Evolutionary conservation across 2,113 vertebrate species (phyloP).

Genomic region (Vimba vimba): DNA sequence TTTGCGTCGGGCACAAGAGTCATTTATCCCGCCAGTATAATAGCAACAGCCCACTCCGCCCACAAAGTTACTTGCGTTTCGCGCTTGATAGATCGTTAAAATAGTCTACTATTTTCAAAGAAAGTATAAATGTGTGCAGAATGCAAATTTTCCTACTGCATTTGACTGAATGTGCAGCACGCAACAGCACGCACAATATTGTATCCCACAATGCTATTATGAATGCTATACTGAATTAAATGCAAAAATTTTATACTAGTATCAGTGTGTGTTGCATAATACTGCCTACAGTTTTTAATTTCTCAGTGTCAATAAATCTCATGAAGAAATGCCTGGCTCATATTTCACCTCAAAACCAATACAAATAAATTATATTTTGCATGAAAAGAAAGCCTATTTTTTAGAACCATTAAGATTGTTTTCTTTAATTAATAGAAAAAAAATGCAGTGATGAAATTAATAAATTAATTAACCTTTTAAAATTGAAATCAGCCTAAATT

Average conservation of each 20-base stretch:
- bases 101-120: background rate
- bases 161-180: background rate
- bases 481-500: background rate
- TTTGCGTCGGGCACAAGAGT: too few species aligned
- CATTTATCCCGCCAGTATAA: too few species aligned
- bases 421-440: background rate
- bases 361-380: background rate
- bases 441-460: background rate
- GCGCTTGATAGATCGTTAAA: too few species aligned
- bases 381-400: background rate
- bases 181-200: background rate
- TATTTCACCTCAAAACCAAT: background rate
- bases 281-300: too few species aligned
- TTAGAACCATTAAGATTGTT: background rate
- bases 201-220: too few species aligned
- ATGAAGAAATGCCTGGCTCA: background rate
- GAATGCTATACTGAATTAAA: too few species aligned
- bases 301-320: background rate
- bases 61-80: too few species aligned
- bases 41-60: too few species aligned
- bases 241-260: background rate
- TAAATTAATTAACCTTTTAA: background rate
- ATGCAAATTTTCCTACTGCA: background rate
- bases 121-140: background rate
- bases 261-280: background rate